phyloP scores from a whole-genome alignment of 2,113 vertebrate genomes.

The Bagarius yarrelli region DNA sequence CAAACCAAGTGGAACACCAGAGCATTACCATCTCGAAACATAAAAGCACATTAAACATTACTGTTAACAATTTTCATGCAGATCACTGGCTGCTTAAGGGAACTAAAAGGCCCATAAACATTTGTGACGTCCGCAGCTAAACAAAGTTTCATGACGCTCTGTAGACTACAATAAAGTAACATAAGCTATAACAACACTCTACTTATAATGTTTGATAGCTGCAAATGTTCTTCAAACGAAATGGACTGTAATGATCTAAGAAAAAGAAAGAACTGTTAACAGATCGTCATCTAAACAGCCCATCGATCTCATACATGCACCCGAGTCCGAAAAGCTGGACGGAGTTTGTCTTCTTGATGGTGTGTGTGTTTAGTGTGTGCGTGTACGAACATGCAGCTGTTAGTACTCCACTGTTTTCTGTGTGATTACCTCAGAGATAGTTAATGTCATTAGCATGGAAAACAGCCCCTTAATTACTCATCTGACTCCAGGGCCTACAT shows the following conservation, averaged over 20 bases:
- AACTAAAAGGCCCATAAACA: not conserved
- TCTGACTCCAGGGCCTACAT: slow-evolving; percentile 59
- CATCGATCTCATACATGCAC: not conserved
- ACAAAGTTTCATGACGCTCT: not conserved
- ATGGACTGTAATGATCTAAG: not conserved
- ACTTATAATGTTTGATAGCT: not conserved
- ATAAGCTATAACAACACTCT: not conserved
- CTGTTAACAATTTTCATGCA: slow-evolving; percentile 1
- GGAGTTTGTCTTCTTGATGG: not conserved
- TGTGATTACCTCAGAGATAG: slow-evolving; percentile 64
- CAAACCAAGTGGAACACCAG: not conserved
- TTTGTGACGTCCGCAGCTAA: not conserved
- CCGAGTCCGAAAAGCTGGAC: not conserved
- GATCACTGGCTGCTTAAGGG: not conserved
- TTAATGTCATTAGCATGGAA: slow-evolving; percentile 70
- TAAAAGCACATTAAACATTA: not conserved
- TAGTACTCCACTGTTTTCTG: slow-evolving; percentile 51
- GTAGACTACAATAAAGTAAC: not conserved
- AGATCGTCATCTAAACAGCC: not conserved
- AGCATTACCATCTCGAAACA: not conserved
- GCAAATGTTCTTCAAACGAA: not conserved
- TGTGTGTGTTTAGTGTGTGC: not conserved
- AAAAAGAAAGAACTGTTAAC: not conserved
- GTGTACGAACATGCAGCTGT: slow-evolving; percentile 39
- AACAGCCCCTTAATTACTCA: slow-evolving; percentile 71